Base-by-base conservation (phyloP, 2,113 vertebrate genomes). In the Ia io region DNA sequence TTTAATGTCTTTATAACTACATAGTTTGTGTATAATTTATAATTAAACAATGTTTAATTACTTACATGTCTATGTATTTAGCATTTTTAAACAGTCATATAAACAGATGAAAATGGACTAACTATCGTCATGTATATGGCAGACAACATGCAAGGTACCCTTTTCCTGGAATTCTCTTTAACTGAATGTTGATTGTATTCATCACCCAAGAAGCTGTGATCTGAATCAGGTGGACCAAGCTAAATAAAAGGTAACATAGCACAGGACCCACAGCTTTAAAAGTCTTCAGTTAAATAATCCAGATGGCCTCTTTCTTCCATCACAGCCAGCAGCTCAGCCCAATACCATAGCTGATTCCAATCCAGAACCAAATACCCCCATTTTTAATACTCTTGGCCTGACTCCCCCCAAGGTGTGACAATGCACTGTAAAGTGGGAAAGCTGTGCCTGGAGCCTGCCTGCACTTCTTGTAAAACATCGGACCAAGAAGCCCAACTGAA, bases 1-100 rank as follows among this genome's bases (percentile, higher is more conserved):
- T 92, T 97, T 78, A 67, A 95, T 83, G 82, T 23, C 79, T 20
- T 65, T 6, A 16, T 90, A 93, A 88, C 70, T 76, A 82, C 20
- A 7, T 40, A 59, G 76, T 42, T 88, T 76, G 63, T 61, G 51
- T 28, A 32, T 44, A 77, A 92, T 16, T 85, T 56, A 69, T 53
- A 93, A 89, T 59, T 56, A 71, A 93, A 42, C n/a, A 73, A 42
- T 63, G 59, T 23, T 77, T 88, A 65, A 85, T 59, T 85, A 40
- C 40, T 79, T 51, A 44, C 35, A 49, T 44, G 44, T 73, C 37
- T 86, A 30, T 83, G 49, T 84, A 77, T 28, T 87, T 79, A 83
- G 56, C 44, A 40, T 67, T 83, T 94, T 95, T 85, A 88, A 93
- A 93, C 53, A 94, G 35, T 37, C 35, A 11, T 37, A 74, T 59